These are phyloP conservation scores for Grantiella picta DNA, from an alignment of 2,113 vertebrate species.

Conservation along the genomic window DNA sequence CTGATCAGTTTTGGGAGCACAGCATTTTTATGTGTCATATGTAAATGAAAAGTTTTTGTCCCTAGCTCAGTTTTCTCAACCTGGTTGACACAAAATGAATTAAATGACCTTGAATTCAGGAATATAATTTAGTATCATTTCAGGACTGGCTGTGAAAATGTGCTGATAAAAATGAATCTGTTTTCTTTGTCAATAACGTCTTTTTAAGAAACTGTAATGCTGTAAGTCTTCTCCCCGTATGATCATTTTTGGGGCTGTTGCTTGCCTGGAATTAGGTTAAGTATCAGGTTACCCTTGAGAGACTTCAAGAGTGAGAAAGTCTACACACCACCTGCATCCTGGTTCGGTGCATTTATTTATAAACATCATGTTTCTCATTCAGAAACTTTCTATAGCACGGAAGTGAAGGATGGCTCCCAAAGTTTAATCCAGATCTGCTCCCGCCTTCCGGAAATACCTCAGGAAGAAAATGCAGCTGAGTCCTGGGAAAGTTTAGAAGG, in stretches of 20 bases:
- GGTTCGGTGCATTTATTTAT: neutral
- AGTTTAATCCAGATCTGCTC: slow-evolving; percentile 73
- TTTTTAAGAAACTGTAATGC: neutral
- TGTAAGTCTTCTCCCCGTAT: neutral
- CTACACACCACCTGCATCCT: neutral
- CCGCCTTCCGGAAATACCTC: slow-evolving; percentile 85
- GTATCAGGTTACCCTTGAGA: neutral
- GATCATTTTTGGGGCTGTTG: neutral
- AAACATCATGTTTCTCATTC: slow-evolving; percentile 14
- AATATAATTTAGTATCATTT: neutral
- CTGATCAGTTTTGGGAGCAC: neutral
- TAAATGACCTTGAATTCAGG: neutral
- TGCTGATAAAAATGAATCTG: neutral
- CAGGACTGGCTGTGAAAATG: neutral
- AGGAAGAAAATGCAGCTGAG: slow-evolving; percentile 87
- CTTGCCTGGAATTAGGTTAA: neutral
- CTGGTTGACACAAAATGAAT: neutral
- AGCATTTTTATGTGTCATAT: fast-evolving
- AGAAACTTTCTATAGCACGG: slow-evolving; percentile 37
- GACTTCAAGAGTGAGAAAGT: neutral
- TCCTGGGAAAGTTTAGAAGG: slow-evolving; percentile 91
- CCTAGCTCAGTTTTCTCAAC: neutral
- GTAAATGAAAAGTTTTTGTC: neutral
- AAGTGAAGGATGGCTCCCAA: slow-evolving; percentile 47
- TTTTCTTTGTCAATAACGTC: neutral